Base-by-base conservation (phyloP, 2,113 vertebrate genomes). In the Acrocephalus arundinaceus region DNA sequence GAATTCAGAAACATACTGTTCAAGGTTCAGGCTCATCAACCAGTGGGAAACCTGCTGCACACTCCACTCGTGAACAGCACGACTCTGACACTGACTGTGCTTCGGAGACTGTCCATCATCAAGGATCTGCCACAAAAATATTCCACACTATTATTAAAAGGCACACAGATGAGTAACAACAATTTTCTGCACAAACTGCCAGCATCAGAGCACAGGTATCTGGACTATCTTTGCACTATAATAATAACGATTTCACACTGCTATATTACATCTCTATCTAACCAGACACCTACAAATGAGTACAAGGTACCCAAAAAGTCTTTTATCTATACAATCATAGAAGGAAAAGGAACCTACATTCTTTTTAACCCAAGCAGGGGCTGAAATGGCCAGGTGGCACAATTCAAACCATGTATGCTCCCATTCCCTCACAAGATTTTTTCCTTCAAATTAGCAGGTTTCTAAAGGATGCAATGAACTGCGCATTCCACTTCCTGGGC, bases 1-100 rank as follows among this genome's bases (percentile, higher is more conserved):
- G 98, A 99, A 99, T 97, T 99, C 98, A 43, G 98, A 97, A 92
- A 99, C 98, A 65, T 99, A 98, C 55, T 99, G 98, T 79, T 99
- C 98, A 96, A 99, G 97, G 97, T 98, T 98, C 81, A 99, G 98
- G 92, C 98, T 98, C 97, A 97, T 97, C 45, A 99, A 94, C 99
- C 99, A 99, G 97, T 98, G 98, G 57, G 98, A 98, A 80, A 99
- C 99, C 87, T 99, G 99, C 96, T 99, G 99, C 78, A 98, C 97
- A 10, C 97, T 98, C 99, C 99, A 99, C 33, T 99, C 99, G 4
- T 97, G 96, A n/a, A 99, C 96, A 68, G 98, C 98, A 67, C 96
- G 96, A 94, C 96, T 98, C 97, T 98, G 99, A 97, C 96, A 98
- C 85, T 98, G 99, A 84, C 97, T 98, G 96, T 98, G 99, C 94